Evolutionary conservation across 2,888 invertebrate genomes (phyloP).

Genomic region (Polymixis flavicincta): DNA sequence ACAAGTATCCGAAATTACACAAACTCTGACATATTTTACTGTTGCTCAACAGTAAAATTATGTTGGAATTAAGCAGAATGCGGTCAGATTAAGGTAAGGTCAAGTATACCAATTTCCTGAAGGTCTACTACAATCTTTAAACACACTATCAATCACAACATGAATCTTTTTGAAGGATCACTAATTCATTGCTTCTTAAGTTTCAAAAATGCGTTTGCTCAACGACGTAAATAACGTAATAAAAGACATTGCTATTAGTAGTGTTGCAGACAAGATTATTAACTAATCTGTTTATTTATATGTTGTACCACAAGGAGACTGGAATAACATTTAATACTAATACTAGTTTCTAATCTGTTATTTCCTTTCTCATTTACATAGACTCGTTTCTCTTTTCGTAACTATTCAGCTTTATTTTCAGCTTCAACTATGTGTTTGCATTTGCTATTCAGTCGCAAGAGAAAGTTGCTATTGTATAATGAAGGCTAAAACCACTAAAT

Average conservation of each 20-base stretch:
- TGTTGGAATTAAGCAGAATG: background rate
- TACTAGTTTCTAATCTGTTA: background rate
- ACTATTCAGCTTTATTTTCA: background rate
- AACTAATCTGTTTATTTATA: background rate
- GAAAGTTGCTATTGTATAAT: slow-evolving; percentile 27
- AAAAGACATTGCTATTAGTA: too few relatives aligned
- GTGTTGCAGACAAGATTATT: background rate
- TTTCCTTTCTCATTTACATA: slow-evolving; percentile 12
- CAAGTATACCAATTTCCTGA: background rate
- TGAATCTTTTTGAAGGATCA: too few relatives aligned
- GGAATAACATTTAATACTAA: background rate
- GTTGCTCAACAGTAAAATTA: background rate
- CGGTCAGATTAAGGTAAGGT: background rate
- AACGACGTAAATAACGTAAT: too few relatives aligned
- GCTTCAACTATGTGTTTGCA: slow-evolving; percentile 18
- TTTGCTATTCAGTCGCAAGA: slow-evolving; percentile 18
- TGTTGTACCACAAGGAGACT: background rate
- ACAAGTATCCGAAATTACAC: too few relatives aligned
- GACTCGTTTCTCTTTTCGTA: slow-evolving; percentile 12
- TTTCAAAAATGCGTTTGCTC: too few relatives aligned
- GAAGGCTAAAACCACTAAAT: slow-evolving; percentile 23
- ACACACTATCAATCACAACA: too few relatives aligned
- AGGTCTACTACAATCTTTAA: too few relatives aligned
- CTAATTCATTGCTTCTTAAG: too few relatives aligned
- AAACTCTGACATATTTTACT: too few relatives aligned